Conservation (phyloP, 2,888 invertebrate species). For the Oxytorus armatus region DNA sequence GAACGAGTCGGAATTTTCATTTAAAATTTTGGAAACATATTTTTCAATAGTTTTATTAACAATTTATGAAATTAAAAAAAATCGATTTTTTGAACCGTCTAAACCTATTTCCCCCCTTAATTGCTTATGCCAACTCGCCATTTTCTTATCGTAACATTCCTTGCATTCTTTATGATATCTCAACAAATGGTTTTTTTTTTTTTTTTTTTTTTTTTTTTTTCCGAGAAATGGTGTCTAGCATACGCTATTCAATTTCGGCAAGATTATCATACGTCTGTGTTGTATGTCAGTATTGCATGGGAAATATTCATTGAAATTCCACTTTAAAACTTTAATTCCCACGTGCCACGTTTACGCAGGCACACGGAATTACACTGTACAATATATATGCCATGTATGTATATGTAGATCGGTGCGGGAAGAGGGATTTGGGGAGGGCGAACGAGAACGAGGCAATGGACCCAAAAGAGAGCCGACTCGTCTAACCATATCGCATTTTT, state of each 20-base stretch:
- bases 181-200: background rate
- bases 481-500: constrained; percentile 50
- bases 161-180: background rate
- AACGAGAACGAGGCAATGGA: constrained; percentile 60
- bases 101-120: no score
- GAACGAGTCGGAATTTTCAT: no score
- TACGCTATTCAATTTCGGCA: constrained; percentile 51
- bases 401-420: constrained; percentile 42
- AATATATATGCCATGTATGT: constrained; percentile 6
- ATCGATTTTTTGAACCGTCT: no score
- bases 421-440: no score
- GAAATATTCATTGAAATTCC: constrained; percentile 52
- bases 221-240: constrained; percentile 8
- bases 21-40: no score
- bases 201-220: constrained; percentile 10
- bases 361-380: background rate
- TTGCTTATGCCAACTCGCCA: background rate
- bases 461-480: constrained; percentile 50
- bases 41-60: no score
- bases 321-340: constrained; percentile 61
- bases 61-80: no score
- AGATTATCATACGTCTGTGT: constrained; percentile 3
- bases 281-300: constrained; percentile 10
- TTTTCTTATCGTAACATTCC: constrained; percentile 17
- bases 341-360: constrained; percentile 36